Base-by-base conservation (phyloP, 1,140 invertebrate genomes). In the Drosophila melanica region DNA sequence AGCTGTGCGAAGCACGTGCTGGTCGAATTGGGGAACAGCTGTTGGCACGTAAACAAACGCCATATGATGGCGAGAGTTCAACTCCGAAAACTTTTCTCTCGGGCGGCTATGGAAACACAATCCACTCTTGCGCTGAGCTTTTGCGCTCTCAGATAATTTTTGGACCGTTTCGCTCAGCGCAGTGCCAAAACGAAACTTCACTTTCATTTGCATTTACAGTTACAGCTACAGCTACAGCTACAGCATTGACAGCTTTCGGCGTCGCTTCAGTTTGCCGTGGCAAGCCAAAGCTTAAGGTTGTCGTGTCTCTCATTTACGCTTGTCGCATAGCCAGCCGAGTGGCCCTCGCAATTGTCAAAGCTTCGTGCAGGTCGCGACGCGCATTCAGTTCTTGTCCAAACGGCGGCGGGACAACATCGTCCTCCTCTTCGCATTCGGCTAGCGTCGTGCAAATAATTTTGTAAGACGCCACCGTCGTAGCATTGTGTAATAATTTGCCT, bases 131-230 rank as follows among this genome's bases (percentile, higher is more conserved):
- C 2, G 3, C n/a, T 14, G 20, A 86, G 82, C 76, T 87, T 89
- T 82, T 18, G 39, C 50, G 64, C 67, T 20, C 60, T 57, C 37
- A 63, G 50, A 63, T 64, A 51, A 75, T 20, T 58, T 20, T 58
- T 53, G 16, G 62, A 82, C 82, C 82, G 82, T 58, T 87, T 87
- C 82, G 82, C 84, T 87, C 82, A 68, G 47, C 23, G 42, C 18
- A 33, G n/a, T 20, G 33, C 33, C 42, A 30, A 50, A 50, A 60
- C 48, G 53, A 33, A 53, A 67, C 76, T 79, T 89, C 84, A 89
- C 82, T 87, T 89, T 87, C 84, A 58, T 72, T 87, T 71, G 59
- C 41, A 54, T 42, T 53, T 53, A 58, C 71, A 69, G 41, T 18
- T 48, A 27, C 45, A 65, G 58, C 20, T 35, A 27, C 45, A 65